Base-by-base conservation (phyloP, 2,113 vertebrate species). In the Grantiella picta region DNA sequence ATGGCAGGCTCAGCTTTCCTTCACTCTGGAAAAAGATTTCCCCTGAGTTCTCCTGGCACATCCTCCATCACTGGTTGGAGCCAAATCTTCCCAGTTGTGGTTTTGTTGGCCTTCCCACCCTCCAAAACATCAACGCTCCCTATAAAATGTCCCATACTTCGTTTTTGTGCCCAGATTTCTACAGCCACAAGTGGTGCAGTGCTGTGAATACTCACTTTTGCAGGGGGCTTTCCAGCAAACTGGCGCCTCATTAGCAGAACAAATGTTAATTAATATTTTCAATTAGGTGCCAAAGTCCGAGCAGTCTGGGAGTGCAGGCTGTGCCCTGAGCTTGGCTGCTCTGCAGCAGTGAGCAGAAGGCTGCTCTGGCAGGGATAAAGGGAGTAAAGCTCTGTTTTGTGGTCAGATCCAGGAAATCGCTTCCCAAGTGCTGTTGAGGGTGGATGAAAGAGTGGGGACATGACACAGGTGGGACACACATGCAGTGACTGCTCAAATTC, bases 251-350 rank as follows among this genome's bases (percentile, higher is more conserved):
- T 79, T 40, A 85, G 44, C 1, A 64, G 35, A 92, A 47, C 38
- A 95, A 85, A 80, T 31, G 49, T 18, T 82, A 95, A 85, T 42
- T 85, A 71, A 16, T 82, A 52, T 52, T 82, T 75, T 80, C 49
- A 50, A 33, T 40, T 22, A 73, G 21, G 3, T 15, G 60, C 40
- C 16, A 4, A 42, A 76, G n/a, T 38, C 35, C 33, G 22, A 49
- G 27, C 49, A 68, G 9, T 76, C 17, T 52, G 31, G 66, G 44
- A 92, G 66, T 0, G 7, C 33, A 79, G 47, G 56, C 78, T 90
- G 33, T 63, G 88, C 61, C 42, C 56, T 20, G 61, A 52, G 61
- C 53, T 90, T 79, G 65, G 88, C 64, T 66, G 64, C 36, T 78
- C 22, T 65, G 60, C 81, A 65, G 54, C 53, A 86, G 54, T 2